phyloP scores from a whole-genome alignment of 2,113 vertebrate genomes.

The Uria aalge region DNA sequence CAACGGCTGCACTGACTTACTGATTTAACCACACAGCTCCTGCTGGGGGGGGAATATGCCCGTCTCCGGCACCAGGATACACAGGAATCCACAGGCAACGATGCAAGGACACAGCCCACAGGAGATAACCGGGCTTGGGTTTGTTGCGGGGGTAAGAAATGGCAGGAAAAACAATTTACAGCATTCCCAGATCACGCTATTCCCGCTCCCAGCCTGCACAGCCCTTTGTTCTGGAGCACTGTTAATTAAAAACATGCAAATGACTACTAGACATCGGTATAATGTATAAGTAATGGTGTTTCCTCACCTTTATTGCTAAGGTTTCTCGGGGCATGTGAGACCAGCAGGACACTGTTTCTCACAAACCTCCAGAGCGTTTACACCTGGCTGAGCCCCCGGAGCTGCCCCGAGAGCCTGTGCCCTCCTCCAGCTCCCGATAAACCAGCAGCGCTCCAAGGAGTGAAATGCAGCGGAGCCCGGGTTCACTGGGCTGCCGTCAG shows the following conservation, averaged over 20 bases:
- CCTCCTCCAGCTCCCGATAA: not conserved
- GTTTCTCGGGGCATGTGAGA: not conserved
- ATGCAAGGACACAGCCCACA: rapidly evolving
- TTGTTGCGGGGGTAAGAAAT: not conserved
- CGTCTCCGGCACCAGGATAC: not conserved
- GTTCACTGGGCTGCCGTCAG: not conserved
- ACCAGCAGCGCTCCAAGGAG: rapidly evolving
- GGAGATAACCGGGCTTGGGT: rapidly evolving
- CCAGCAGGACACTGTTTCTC: not conserved
- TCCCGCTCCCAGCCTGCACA: not conserved
- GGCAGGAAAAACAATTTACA: not conserved
- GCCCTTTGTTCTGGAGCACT: not conserved
- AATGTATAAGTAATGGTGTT: not conserved
- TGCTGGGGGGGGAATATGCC: not conserved
- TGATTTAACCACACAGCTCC: not conserved
- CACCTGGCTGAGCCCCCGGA: not conserved
- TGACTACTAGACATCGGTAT: not conserved
- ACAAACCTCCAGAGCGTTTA: not conserved
- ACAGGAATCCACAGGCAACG: rapidly evolving
- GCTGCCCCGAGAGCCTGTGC: not conserved
- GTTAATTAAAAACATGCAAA: slow-evolving; percentile 1
- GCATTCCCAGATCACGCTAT: not conserved
- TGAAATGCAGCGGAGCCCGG: rapidly evolving
- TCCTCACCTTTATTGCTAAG: not conserved
- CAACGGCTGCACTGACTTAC: rapidly evolving